Evolutionary conservation across 2,113 vertebrate species (phyloP), one percentile per base, ranked within the genome.

Genomic region (Carlito syrichta): DNA sequence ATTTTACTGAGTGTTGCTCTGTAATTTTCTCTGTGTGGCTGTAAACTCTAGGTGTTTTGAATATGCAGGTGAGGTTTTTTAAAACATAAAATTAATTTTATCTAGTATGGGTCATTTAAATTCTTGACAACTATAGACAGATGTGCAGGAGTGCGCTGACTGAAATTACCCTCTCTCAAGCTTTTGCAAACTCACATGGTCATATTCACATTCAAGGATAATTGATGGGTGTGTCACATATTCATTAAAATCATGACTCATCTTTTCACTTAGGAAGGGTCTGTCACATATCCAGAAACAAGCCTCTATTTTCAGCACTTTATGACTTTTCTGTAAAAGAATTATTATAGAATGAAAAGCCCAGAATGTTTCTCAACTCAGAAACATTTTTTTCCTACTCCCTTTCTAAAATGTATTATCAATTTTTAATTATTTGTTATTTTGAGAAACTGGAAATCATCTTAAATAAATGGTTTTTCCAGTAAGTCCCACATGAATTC

Each of bases 71-170:
- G 48, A 95, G 25, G 25, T 74, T 35, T 96, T 96, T 94, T 87
- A 78, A 83, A 93, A 85, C 16, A 91, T 54, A 87, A 91, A 92
- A 82, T 96, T 91, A 96, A 93, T 94, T 96, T 92, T 97, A 94
- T 88, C 40, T 87, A 60, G 35, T 16, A 16, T 54, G 63, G 52
- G 50, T 87, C 89, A 90, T 94, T 96, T 66, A 71, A 19, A 71
- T 56, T 66, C 40, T 81, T 93, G 91, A 82, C 68, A 77, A 66
- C 35, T 86, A 3, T 76, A 38, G 40, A 68, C 40, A 81, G n/a
- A 83, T 66, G 14, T 73, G 10, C 17, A 81, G 76, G 71, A 66
- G 50, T 63, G 8, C 3, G 14, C 8, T 62, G 35, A 77, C 66
- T 85, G 12, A 94, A 96, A 91, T 92, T 40, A 71, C 20, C 43